Conservation (phyloP, 2,888 invertebrate genomes). For the Serrognathus titanus region DNA sequence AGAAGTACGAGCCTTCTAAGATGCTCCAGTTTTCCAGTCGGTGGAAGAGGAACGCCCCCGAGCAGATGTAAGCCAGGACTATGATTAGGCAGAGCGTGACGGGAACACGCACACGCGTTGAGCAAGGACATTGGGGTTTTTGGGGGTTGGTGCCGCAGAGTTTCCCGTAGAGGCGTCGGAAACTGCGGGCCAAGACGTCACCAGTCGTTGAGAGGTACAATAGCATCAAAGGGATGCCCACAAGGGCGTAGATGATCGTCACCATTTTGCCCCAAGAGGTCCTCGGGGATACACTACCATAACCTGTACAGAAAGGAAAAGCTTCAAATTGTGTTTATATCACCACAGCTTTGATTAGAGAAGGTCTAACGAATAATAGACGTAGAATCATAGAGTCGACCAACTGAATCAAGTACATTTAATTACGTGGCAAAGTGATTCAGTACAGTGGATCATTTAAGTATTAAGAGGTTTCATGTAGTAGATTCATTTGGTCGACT, state of each 20-base stretch:
- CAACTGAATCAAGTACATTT: too few relatives aligned
- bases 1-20: constrained; percentile 81
- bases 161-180: constrained; percentile 68
- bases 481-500: too few relatives aligned
- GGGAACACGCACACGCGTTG: constrained; percentile 74
- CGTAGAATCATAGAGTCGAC: too few relatives aligned
- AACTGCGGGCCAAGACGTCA: constrained; percentile 75
- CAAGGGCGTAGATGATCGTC: constrained; percentile 79
- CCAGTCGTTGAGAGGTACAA: constrained; percentile 86
- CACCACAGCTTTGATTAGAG: too few relatives aligned
- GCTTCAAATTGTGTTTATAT: too few relatives aligned
- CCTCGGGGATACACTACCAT: constrained; percentile 78
- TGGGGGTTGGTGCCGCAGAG: constrained; percentile 45
- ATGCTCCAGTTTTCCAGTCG: constrained; percentile 89
- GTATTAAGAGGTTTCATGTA: too few relatives aligned
- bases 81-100: constrained; percentile 82
- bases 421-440: too few relatives aligned
- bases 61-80: constrained; percentile 80
- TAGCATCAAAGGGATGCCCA: constrained; percentile 85
- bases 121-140: constrained; percentile 46
- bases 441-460: too few relatives aligned
- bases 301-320: constrained; percentile 59
- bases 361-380: too few relatives aligned
- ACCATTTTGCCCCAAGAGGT: constrained; percentile 77
- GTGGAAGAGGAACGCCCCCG: constrained; percentile 87